Percentiles rank a stretch among this genome's conserved stretches.
These are phyloP conservation scores for Spea bombifrons DNA, from an alignment of 2,113 vertebrate genomes.

Conservation along the genomic window DNA sequence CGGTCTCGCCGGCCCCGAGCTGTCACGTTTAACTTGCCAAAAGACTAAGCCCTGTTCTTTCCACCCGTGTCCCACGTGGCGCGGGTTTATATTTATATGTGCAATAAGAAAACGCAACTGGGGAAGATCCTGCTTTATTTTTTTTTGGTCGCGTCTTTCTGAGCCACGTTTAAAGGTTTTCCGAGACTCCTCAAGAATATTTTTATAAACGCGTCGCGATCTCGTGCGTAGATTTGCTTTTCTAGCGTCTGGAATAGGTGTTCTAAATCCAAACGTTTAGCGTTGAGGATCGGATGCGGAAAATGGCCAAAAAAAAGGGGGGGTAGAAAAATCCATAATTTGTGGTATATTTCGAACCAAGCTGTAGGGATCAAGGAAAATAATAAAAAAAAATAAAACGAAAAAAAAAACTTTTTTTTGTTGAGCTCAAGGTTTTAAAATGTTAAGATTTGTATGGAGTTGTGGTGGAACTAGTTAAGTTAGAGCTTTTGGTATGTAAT, in stretches of 20 bases:
- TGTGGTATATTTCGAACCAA: slow-evolving; percentile 74
- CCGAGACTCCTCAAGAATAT: slow-evolving; percentile 66
- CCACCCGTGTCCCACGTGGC: slow-evolving; percentile 56
- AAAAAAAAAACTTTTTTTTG: slow-evolving; percentile 48
- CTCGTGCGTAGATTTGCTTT: slow-evolving; percentile 48
- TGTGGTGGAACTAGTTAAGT: slow-evolving; percentile 76
- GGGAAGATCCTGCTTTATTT: slow-evolving; percentile 55
- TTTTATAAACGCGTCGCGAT: slow-evolving; percentile 72
- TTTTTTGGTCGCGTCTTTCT: slow-evolving; percentile 57
- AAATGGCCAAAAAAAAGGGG: slow-evolving; percentile 56
- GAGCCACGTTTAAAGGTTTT: slow-evolving; percentile 64
- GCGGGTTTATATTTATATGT: slow-evolving; percentile 53
- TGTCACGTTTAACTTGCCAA: slow-evolving; percentile 37
- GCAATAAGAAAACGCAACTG: slow-evolving; percentile 51
- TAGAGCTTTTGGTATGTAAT: slow-evolving; percentile 79
- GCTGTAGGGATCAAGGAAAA: slow-evolving; percentile 76
- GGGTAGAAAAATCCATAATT: slow-evolving; percentile 65
- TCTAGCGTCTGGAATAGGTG: slow-evolving; percentile 57
- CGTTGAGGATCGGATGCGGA: neutral
- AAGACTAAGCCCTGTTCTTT: slow-evolving; percentile 61
- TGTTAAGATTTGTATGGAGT: slow-evolving; percentile 72
- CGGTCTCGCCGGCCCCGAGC: neutral
- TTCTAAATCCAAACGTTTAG: slow-evolving; percentile 56
- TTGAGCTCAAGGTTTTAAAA: slow-evolving; percentile 73
- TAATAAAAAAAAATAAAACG: slow-evolving; percentile 28